Percentiles rank a stretch among this genome's conserved stretches.
Conservation (phyloP, 2,113 vertebrate genomes). For the Mobula birostris region DNA sequence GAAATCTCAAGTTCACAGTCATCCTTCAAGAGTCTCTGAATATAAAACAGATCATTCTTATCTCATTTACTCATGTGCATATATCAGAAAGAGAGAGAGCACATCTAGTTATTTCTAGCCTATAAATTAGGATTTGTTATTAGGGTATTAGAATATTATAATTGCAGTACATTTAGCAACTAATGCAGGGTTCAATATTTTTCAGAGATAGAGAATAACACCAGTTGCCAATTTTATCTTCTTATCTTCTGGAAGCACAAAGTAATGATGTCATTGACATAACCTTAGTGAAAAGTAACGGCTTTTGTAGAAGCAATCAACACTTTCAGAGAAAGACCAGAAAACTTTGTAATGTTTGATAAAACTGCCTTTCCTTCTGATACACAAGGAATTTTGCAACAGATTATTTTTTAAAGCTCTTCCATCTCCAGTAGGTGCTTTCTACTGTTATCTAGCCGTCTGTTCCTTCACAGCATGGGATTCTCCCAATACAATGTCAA, state of each 20-base stretch:
- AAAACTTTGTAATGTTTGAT: neutral
- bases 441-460: neutral
- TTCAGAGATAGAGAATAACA: neutral
- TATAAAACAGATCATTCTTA: neutral
- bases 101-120: neutral
- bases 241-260: neutral
- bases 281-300: neutral
- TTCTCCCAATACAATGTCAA: neutral
- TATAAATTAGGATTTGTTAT: neutral
- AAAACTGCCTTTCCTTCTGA: neutral
- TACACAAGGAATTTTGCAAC: neutral
- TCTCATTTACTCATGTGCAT: neutral
- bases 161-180: neutral
- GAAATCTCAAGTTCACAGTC: neutral
- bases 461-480: neutral
- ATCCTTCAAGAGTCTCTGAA: neutral
- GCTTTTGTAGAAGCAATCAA: neutral
- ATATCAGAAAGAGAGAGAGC: neutral
- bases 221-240: neutral
- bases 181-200: neutral
- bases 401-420: neutral
- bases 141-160: neutral
- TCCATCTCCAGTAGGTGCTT: neutral
- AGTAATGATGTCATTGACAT: neutral
- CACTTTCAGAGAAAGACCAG: neutral